Evolutionary conservation across 2,888 invertebrate genomes (phyloP).

Genomic region (Eucera pruinosa): DNA sequence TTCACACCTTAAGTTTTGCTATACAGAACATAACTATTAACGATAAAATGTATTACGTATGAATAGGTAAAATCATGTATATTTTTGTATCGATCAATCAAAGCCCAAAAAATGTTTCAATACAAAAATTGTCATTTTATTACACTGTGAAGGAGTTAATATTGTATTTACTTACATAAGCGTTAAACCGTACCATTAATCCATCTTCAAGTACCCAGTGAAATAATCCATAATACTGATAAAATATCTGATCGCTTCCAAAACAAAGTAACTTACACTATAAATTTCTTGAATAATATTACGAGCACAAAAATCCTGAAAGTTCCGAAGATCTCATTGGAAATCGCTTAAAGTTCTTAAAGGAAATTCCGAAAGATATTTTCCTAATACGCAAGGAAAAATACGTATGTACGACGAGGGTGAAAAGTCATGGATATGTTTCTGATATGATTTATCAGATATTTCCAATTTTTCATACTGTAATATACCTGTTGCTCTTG

Average conservation of each 20-base stretch:
- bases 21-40: too few relatives aligned
- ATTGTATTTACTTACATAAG: background rate
- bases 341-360: background rate
- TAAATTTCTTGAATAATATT: background rate
- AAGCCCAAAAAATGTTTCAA: too few relatives aligned
- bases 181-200: too few relatives aligned
- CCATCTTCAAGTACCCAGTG: background rate
- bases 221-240: background rate
- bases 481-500: too few relatives aligned
- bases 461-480: background rate
- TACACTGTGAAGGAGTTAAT: too few relatives aligned
- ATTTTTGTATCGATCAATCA: too few relatives aligned
- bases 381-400: constrained; percentile 48
- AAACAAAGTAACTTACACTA: background rate
- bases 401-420: constrained; percentile 10
- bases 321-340: background rate
- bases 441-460: constrained; percentile 28
- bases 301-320: background rate
- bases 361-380: background rate
- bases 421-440: constrained; percentile 32
- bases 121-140: too few relatives aligned
- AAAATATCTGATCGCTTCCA: background rate
- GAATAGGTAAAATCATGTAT: too few relatives aligned
- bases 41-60: too few relatives aligned
- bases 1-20: too few relatives aligned